phyloP scores from a whole-genome alignment of 2,888 invertebrate genomes.

The Aporophyla nigra region DNA sequence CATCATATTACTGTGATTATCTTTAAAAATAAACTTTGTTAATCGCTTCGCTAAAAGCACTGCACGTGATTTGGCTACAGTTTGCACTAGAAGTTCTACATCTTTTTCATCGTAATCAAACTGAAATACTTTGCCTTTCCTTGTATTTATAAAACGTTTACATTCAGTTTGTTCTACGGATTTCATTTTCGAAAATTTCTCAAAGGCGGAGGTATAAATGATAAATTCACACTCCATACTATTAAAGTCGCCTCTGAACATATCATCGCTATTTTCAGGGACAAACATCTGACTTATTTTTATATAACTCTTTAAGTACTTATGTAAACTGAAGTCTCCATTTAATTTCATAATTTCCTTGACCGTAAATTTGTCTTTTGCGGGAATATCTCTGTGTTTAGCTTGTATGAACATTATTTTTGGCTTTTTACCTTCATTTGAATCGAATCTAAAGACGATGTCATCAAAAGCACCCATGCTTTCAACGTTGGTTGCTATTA shows the following conservation, averaged over 20 bases:
- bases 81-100: slow-evolving; percentile 30
- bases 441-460: slow-evolving; percentile 59
- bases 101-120: slow-evolving; percentile 50
- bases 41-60: slow-evolving; percentile 46
- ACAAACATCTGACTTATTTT: slow-evolving; percentile 46
- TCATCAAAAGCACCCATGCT: slow-evolving; percentile 65
- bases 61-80: slow-evolving; percentile 44
- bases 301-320: slow-evolving; percentile 58
- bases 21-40: slow-evolving; percentile 41
- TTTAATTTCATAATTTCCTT: slow-evolving; percentile 45
- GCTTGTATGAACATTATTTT: slow-evolving; percentile 64
- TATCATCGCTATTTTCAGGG: slow-evolving; percentile 16
- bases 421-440: slow-evolving; percentile 23
- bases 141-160: slow-evolving; percentile 41
- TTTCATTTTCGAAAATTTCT: slow-evolving; percentile 40
- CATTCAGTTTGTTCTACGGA: slow-evolving; percentile 4
- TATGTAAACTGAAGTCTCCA: slow-evolving; percentile 50
- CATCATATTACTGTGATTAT: slow-evolving; percentile 42
- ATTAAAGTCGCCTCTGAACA: slow-evolving; percentile 43
- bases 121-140: slow-evolving; percentile 36
- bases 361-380: slow-evolving; percentile 45
- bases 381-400: slow-evolving; percentile 58
- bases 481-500: slow-evolving; percentile 52
- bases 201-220: slow-evolving; percentile 56
- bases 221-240: slow-evolving; percentile 50